Base-by-base conservation (phyloP, 2,888 invertebrate species). In the Scaptomyza cyrtandrae region DNA sequence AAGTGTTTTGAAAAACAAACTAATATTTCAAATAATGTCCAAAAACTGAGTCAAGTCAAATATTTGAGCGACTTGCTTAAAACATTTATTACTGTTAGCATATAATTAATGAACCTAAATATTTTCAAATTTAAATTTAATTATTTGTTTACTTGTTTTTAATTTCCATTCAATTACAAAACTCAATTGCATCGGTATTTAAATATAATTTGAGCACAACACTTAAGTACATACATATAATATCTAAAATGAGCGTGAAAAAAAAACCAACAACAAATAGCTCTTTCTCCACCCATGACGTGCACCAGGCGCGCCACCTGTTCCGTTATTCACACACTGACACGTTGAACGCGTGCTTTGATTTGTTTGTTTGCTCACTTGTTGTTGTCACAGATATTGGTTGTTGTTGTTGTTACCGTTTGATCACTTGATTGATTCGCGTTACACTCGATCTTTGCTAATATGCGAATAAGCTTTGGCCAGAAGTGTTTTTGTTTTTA, bases 281-380 rank as follows among this genome's bases (percentile, higher is more conserved):
- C 29, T 14, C 35, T 16, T 46, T n/a, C 29, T n/a, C 43, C 46
- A 60, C 62, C 60, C 37, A 6, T 29, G 11, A 5, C 1, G 6
- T 27, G 41, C 31, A 45, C 3, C 45, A 57, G 46, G 56, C 59
- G 46, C 43, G 44, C 31, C 79, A 73, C 76, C 69, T 75, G 72
- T 45, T 53, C 7, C 56, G 19, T 53, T 55, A 19, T 33, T 37
- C 31, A 50, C 31, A 19, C 19, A 45, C 53, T 67, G 81, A 80
- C 75, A 80, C 68, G 65, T 41, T 62, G 53, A 67, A 75, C 78
- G 75, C 78, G 78, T 86, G 78, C 67, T 72, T 73, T 48, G 54
- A 46, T 64, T 73, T 48, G 54, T 44, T 58, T 73, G 49, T 14
- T 52, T 39, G 50, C 33, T 50, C 53, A 27, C 14, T 45, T 35